These are phyloP conservation scores for Nyctereutes procyonoides DNA, from an alignment of 2,113 vertebrate species.

Conservation along the genomic window DNA sequence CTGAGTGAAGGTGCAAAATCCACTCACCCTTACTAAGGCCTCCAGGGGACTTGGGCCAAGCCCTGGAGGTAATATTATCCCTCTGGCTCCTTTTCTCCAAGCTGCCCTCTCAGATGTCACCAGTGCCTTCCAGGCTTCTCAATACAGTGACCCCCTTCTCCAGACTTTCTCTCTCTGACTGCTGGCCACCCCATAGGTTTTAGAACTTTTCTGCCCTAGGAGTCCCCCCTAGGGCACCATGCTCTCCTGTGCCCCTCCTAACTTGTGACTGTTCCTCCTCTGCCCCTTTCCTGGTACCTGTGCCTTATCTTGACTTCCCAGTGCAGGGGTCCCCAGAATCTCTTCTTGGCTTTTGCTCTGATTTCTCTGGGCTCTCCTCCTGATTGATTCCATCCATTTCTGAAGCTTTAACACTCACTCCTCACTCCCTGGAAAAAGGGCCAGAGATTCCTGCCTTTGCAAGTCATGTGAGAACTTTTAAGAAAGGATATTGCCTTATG, in stretches of 20 bases:
- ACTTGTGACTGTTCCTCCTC: background rate
- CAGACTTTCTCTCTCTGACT: background rate
- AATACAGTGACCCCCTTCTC: background rate
- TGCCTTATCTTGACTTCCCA: background rate
- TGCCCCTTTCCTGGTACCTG: background rate
- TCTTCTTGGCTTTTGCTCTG: background rate
- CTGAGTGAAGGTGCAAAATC: background rate
- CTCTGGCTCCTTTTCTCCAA: conserved; percentile 22
- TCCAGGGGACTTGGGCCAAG: background rate
- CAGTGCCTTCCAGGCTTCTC: background rate
- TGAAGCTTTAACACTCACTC: background rate
- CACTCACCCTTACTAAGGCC: background rate
- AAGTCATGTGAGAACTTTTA: background rate
- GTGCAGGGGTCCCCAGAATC: background rate
- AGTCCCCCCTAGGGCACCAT: background rate
- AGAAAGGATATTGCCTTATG: background rate
- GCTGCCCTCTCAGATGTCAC: background rate
- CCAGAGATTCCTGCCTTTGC: background rate
- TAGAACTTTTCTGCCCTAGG: background rate
- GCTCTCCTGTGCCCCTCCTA: background rate
- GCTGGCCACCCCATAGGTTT: background rate
- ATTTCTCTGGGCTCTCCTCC: background rate
- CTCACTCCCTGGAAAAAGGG: background rate
- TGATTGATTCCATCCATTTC: background rate
- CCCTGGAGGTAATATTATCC: background rate